These are phyloP conservation scores for Synodontis membranacea DNA, from an alignment of 2,113 vertebrate genomes.

Conservation along the genomic window DNA sequence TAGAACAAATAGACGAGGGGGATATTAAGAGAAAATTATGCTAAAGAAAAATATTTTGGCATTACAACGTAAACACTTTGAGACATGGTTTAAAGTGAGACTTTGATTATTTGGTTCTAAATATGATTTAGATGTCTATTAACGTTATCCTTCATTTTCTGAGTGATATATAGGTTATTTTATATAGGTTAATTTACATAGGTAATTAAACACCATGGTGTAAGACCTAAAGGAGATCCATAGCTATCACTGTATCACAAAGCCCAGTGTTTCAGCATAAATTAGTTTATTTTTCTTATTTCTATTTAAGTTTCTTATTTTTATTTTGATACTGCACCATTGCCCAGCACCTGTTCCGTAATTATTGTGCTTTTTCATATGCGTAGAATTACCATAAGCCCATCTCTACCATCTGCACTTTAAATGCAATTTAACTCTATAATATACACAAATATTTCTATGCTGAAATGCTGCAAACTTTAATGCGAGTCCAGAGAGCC, in stretches of 20 bases:
- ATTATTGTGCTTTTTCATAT: background rate
- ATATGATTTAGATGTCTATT: background rate
- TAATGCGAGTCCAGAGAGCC: background rate
- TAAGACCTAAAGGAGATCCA: background rate
- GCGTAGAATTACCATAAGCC: background rate
- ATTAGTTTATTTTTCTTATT: background rate
- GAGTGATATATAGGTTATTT: background rate
- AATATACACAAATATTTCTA: background rate
- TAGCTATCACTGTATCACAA: background rate
- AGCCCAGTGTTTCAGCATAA: background rate
- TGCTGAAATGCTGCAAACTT: background rate
- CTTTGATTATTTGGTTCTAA: background rate
- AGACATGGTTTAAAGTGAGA: background rate
- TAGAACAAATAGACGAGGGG: background rate
- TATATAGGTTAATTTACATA: too few species aligned
- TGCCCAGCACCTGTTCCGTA: background rate
- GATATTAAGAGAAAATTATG: background rate
- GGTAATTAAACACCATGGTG: background rate
- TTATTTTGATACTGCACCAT: background rate
- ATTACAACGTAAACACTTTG: background rate
- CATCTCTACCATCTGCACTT: background rate
- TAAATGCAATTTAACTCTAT: background rate
- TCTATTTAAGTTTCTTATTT: background rate
- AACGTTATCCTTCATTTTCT: background rate
- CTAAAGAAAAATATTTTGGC: background rate